These are phyloP conservation scores for Hoplostethus atlanticus DNA, from an alignment of 2,797 vertebrate genomes.

Conservation along the genomic window DNA sequence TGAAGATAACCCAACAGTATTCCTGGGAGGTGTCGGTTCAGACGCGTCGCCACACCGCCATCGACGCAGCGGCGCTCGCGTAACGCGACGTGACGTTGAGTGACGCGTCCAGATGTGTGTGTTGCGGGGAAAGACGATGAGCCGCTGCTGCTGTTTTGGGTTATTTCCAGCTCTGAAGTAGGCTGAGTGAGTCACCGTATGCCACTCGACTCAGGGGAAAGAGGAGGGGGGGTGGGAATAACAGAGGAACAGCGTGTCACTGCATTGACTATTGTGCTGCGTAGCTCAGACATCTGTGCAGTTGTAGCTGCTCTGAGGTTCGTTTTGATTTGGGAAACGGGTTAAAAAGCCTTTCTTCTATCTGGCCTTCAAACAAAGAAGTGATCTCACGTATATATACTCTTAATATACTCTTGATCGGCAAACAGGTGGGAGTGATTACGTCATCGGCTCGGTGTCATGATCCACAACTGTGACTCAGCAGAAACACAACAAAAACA, in stretches of 20 bases:
- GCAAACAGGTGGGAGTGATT: no score
- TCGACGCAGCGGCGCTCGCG: not conserved
- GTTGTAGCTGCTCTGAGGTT: not conserved
- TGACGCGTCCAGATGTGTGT: slow-evolving; percentile 48
- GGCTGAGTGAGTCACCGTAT: slow-evolving; percentile 42
- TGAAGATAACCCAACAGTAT: not conserved
- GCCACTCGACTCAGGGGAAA: slow-evolving; percentile 23
- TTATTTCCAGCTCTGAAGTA: slow-evolving; percentile 44
- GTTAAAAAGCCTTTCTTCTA: no score
- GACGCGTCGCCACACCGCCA: not conserved
- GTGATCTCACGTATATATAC: no score
- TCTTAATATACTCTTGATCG: no score
- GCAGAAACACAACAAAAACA: no score
- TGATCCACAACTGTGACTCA: no score
- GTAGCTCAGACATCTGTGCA: slow-evolving; percentile 16
- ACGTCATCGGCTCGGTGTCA: no score
- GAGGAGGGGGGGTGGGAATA: slow-evolving; percentile 1
- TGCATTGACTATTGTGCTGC: slow-evolving; percentile 5
- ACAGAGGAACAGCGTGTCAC: slow-evolving; percentile 11
- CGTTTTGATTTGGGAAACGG: no score
- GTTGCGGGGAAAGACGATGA: slow-evolving; percentile 2
- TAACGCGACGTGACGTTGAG: not conserved
- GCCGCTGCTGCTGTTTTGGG: slow-evolving; percentile 40
- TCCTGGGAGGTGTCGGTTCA: not conserved
- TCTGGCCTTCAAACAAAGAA: no score